These are phyloP conservation scores for Zelleria hepariella DNA, from an alignment of 2,888 invertebrate genomes.

Conservation along the genomic window DNA sequence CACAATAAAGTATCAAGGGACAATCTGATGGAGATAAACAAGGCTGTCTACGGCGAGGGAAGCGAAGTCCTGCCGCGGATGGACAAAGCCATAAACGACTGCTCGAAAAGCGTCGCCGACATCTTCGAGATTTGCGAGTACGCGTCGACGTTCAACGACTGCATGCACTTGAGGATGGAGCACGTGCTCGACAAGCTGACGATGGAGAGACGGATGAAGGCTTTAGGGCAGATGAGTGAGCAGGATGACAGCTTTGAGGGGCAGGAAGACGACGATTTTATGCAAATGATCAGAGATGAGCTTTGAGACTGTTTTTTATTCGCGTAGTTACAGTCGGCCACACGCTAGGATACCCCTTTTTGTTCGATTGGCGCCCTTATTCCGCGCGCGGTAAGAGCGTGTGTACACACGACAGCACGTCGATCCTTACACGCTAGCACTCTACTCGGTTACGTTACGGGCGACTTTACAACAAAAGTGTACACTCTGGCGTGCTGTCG, in stretches of 20 bases:
- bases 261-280: conserved; percentile 46
- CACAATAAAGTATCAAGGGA: conserved; percentile 43
- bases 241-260: conserved; percentile 34
- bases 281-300: conserved; percentile 54
- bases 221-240: conserved; percentile 48
- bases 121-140: conserved; percentile 62
- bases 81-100: conserved; percentile 40
- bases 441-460: too few relatives aligned
- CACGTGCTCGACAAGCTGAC: conserved; percentile 55
- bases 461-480: too few relatives aligned
- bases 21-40: conserved; percentile 44
- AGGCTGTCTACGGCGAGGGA: conserved; percentile 47
- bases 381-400: too few relatives aligned
- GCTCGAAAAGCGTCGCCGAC: conserved; percentile 29
- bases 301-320: conserved; percentile 21
- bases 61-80: conserved; percentile 47
- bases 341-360: too few relatives aligned
- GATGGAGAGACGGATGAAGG: conserved; percentile 58
- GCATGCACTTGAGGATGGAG: conserved; percentile 65
- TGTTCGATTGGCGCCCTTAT: too few relatives aligned
- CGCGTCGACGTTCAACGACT: conserved; percentile 58
- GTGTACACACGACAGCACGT: too few relatives aligned
- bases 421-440: too few relatives aligned
- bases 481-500: too few relatives aligned
- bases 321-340: too few relatives aligned